phyloP scores from a whole-genome alignment of 1,140 invertebrate species.

The Brachionus rotundiformis region DNA sequence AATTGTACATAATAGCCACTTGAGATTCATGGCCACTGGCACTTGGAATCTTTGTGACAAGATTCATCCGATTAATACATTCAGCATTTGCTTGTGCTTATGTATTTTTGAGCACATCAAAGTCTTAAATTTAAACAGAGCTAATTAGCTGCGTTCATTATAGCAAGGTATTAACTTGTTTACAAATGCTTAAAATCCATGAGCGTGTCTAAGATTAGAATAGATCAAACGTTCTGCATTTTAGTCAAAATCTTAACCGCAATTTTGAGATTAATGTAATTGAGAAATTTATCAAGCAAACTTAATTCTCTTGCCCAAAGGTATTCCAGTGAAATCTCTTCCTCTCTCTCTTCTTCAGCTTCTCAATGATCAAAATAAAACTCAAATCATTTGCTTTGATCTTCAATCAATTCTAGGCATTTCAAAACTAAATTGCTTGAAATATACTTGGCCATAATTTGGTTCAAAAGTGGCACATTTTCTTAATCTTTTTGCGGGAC shows the following conservation, averaged over 20 bases:
- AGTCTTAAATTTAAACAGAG: not conserved
- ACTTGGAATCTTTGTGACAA: not conserved
- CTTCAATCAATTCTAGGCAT: not conserved
- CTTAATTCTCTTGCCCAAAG: not conserved
- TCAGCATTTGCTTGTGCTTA: not conserved
- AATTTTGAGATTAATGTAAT: conserved; percentile 4
- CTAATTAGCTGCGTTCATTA: not conserved
- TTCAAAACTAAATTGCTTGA: not conserved
- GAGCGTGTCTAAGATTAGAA: conserved; percentile 14
- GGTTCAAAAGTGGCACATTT: not conserved
- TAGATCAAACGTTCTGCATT: conserved; percentile 2
- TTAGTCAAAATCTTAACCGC: not conserved
- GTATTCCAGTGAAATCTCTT: not conserved
- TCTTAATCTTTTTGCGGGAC: conserved; percentile 9
- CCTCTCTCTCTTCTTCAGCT: not conserved
- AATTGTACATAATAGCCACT: not conserved
- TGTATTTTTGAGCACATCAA: conserved; percentile 12
- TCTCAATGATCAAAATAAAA: not conserved
- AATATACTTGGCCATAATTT: conserved; percentile 20
- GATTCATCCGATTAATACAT: not conserved
- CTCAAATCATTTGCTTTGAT: not conserved
- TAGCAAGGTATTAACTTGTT: conserved; percentile 21
- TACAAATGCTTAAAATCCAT: conserved; percentile 20
- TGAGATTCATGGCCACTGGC: not conserved
- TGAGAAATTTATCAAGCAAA: conserved; percentile 22